Conservation (phyloP, 2,113 vertebrate species). For the Pseudorasbora parva region DNA sequence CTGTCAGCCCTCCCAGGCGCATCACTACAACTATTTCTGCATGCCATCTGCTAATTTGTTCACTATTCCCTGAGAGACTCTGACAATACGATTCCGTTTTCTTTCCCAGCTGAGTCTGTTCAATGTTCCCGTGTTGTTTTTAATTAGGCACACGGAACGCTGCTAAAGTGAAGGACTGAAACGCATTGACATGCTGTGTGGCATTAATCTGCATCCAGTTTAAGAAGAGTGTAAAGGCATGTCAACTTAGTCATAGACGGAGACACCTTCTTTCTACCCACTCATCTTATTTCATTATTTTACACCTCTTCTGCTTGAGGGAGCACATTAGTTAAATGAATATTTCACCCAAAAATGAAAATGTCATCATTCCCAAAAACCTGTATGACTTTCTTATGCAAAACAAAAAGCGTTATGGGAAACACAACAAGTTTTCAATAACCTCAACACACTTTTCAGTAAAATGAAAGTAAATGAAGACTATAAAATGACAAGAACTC, state of each 20-base stretch:
- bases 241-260: background rate
- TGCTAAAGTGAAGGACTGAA: slow-evolving; percentile 20
- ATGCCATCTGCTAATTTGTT: slow-evolving; percentile 56
- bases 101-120: slow-evolving; percentile 33
- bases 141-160: slow-evolving; percentile 35
- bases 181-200: background rate
- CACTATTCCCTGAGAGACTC: slow-evolving; percentile 30
- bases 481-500: background rate
- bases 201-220: slow-evolving; percentile 39
- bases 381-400: background rate
- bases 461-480: background rate
- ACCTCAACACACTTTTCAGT: background rate
- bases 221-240: slow-evolving; percentile 28
- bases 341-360: background rate
- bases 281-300: slow-evolving; percentile 19
- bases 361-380: background rate
- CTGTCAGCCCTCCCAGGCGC: slow-evolving; percentile 48
- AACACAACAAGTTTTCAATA: background rate
- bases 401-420: background rate
- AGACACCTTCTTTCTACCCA: slow-evolving; percentile 3
- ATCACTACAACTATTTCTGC: slow-evolving; percentile 51
- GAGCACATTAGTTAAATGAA: background rate
- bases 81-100: slow-evolving; percentile 36
- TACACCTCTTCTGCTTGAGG: slow-evolving; percentile 30
- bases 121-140: slow-evolving; percentile 47